Base-by-base conservation (phyloP, 2,113 vertebrate genomes). In the Recurvirostra avosetta region DNA sequence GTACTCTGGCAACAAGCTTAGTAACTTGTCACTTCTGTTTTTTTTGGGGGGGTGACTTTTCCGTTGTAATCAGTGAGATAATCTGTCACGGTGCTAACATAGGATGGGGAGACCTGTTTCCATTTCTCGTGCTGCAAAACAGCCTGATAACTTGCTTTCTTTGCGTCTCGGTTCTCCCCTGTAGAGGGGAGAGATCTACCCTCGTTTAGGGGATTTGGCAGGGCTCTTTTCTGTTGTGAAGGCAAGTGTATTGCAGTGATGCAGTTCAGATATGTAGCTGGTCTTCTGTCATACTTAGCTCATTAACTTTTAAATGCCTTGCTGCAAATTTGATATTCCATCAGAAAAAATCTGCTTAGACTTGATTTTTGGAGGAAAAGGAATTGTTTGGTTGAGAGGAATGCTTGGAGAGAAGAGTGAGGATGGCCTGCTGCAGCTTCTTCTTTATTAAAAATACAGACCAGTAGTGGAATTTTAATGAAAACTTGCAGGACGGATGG, bases 241-340 rank as follows among this genome's bases (percentile, higher is more conserved):
- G 43, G 41, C 78, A 49, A 49, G 62, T 65, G 40, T 15, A 10
- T n/a, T 74, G 71, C 55, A 62, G 38, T 0, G 0, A 45, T 70
- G 18, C 49, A 56, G 55, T 45, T 68, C 22, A 38, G 41, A 49
- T 47, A 27, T 1, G 15, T 41, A 56, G 78, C 71, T 90, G 58
- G 1, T 71, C 49, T 36, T 50, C 80, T 56, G 84, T 91, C 58
- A 19, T 49, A 34, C 70, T 86, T 80, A 80, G 38, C 29, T 94
- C 75, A 62, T 81, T 74, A 86, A 80, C 86, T 93, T 88, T 81
- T 78, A 87, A 91, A 56, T 85, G 52, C 47, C 52, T 89, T 92
- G 73, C 58, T 90, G 25, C 4, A 5, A 72, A 27, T 90, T 82
- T 88, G 75, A 23, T 83, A 55, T 58, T 74, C 30, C 66, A 65